These are phyloP conservation scores for Cantharis nigra DNA, from an alignment of 2,888 invertebrate species.

Conservation along the genomic window DNA sequence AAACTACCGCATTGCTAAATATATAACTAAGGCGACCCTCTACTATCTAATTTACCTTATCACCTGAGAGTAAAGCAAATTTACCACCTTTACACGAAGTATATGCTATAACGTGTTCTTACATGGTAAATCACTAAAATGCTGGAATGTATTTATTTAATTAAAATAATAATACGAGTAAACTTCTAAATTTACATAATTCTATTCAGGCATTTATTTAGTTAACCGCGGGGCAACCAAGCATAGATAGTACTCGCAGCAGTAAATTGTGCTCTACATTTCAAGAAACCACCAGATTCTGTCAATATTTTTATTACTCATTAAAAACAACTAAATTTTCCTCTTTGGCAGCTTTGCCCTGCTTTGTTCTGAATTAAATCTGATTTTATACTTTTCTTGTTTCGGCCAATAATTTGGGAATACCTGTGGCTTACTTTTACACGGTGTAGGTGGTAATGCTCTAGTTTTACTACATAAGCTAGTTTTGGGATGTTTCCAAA, in stretches of 20 bases:
- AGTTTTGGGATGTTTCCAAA: neutral
- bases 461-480: neutral
- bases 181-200: neutral
- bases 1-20: slow-evolving; percentile 1
- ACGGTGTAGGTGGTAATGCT: neutral
- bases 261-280: neutral
- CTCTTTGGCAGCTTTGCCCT: neutral
- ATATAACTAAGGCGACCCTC: neutral
- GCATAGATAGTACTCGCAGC: neutral
- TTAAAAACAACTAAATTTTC: neutral
- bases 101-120: neutral
- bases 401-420: neutral
- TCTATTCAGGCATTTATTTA: neutral
- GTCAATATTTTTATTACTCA: neutral
- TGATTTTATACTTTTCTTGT: neutral
- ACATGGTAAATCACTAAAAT: neutral
- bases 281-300: neutral
- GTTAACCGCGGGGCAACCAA: neutral
- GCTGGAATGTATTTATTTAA: neutral
- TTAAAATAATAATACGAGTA: neutral
- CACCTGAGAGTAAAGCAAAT: neutral
- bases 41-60: neutral
- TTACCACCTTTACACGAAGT: neutral
- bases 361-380: neutral
- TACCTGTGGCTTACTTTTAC: neutral